Conservation (phyloP, 2,113 vertebrate genomes). For the Phylloscopus trochiloides region DNA sequence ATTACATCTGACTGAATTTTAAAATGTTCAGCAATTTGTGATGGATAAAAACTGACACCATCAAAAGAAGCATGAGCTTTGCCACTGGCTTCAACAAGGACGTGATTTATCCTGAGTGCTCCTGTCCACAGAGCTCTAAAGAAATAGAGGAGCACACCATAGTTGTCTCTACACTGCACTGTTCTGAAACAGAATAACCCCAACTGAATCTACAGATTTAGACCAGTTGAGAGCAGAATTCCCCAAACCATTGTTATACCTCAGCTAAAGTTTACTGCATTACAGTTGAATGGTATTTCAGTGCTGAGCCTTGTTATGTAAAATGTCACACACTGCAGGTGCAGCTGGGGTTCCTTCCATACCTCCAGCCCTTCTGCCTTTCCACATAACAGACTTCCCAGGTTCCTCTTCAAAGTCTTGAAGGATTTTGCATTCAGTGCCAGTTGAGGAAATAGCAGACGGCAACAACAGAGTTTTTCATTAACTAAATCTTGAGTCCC, state of each 20-base stretch:
- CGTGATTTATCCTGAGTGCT: not conserved
- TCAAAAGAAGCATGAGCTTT: not conserved
- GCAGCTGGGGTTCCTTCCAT: not conserved
- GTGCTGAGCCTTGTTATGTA: not conserved
- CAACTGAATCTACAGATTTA: not conserved
- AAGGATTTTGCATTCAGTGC: not conserved
- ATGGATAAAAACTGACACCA: constrained; percentile 13
- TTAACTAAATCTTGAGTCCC: not conserved
- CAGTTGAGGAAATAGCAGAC: not conserved
- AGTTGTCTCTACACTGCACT: not conserved
- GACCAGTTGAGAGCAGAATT: not conserved
- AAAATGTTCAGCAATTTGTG: not conserved
- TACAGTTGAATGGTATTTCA: not conserved
- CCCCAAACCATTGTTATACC: not conserved
- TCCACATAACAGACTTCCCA: not conserved
- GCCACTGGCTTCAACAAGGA: not conserved
- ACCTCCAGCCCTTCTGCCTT: not conserved
- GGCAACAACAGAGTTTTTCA: not conserved
- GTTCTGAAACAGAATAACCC: not conserved
- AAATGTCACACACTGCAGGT: not conserved
- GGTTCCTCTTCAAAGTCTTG: not conserved
- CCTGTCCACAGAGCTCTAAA: not conserved
- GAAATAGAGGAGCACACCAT: not conserved
- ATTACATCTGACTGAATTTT: constrained; percentile 53
- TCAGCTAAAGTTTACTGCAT: not conserved